These are phyloP conservation scores for Kryptolebias ocellatus DNA, from an alignment of 2,797 vertebrate species.

Conservation along the genomic window DNA sequence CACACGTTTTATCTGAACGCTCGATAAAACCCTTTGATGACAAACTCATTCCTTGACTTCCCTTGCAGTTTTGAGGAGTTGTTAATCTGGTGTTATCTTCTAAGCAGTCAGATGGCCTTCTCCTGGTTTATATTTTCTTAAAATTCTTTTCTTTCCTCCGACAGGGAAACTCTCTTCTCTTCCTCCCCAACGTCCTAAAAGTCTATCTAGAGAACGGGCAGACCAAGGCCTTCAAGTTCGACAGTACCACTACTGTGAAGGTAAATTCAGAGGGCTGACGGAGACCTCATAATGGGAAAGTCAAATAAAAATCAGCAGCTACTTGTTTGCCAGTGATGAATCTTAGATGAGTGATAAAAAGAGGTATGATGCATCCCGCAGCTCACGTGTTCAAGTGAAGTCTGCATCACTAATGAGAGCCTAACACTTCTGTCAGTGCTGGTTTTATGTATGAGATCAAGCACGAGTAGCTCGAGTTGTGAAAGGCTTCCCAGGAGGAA, in stretches of 20 bases:
- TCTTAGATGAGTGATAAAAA: neutral
- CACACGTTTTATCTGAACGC: slow-evolving; percentile 10
- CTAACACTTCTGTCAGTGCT: slow-evolving; percentile 10
- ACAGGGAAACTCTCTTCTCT: slow-evolving; percentile 96
- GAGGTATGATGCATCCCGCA: slow-evolving; percentile 6
- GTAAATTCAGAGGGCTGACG: slow-evolving; percentile 51
- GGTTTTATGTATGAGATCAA: slow-evolving; percentile 11
- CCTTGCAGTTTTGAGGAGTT: neutral
- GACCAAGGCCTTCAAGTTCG: slow-evolving; percentile 98
- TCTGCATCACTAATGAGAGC: slow-evolving; percentile 8
- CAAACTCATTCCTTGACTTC: slow-evolving; percentile 6
- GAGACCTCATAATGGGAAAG: neutral
- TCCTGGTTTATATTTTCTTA: slow-evolving; percentile 5
- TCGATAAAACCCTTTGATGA: neutral
- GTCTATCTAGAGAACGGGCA: slow-evolving; percentile 98
- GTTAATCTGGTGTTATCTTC: neutral
- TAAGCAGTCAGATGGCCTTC: neutral
- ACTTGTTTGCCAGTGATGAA: neutral
- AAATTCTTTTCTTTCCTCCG: slow-evolving; percentile 31
- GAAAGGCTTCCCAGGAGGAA: slow-evolving; percentile 18
- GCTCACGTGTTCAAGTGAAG: neutral
- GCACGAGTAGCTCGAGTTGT: slow-evolving; percentile 2
- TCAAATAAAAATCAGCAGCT: slow-evolving; percentile 6
- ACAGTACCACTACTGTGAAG: slow-evolving; percentile 94
- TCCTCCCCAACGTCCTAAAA: slow-evolving; percentile 97